Evolutionary conservation across 2,888 invertebrate species (phyloP), one percentile per base, ranked within the genome.

Genomic region (Azorinus chamasolen): DNA sequence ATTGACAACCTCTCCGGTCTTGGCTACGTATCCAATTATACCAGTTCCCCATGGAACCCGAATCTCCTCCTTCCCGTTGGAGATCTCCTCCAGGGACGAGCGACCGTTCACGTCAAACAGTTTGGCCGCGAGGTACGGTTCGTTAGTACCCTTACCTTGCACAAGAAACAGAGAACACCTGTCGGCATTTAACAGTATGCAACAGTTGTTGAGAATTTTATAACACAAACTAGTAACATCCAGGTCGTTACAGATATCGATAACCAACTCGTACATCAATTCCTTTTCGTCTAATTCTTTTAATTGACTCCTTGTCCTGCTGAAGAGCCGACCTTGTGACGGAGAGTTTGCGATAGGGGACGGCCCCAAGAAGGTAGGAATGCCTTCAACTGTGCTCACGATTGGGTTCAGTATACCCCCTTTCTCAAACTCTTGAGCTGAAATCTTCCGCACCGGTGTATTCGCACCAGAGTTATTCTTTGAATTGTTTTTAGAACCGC

Each of bases 401-500:
- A 98, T 96, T 79, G 98, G 98, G 93, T 97, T 97, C 83, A 98
- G 94, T 24, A 97, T 80, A 16, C 98, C 98, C 25, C 98, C 97
- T 12, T 97, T 95, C 94, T 98, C 98, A 93, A 98, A 98, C 94
- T 98, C 98, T 94, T 98, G 98, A 69, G 98, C 98, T 63, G 98
- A 98, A 93, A 98, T 98, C 95, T 95, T 96, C 94, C 96, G 95
- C 84, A 98, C 98, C 58, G 98, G 98, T 66, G 98, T 98, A 80
- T 98, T 97, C 63, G 97, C 97, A 6, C 97, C 98, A 65, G 96
- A 95, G 71, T 95, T 90, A 61, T 90, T 85, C 61, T 84, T 85
- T 14, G 91, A 89, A 75, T 88, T 87, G 51, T 57, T 64, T 27
- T 64, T 57, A 43, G 91, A 90, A 32, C 91, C 90, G 69, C 90